Percentiles rank a stretch among this genome's conserved stretches.
Conservation (phyloP, 1,140 invertebrate genomes). For the Neelides sp. region DNA sequence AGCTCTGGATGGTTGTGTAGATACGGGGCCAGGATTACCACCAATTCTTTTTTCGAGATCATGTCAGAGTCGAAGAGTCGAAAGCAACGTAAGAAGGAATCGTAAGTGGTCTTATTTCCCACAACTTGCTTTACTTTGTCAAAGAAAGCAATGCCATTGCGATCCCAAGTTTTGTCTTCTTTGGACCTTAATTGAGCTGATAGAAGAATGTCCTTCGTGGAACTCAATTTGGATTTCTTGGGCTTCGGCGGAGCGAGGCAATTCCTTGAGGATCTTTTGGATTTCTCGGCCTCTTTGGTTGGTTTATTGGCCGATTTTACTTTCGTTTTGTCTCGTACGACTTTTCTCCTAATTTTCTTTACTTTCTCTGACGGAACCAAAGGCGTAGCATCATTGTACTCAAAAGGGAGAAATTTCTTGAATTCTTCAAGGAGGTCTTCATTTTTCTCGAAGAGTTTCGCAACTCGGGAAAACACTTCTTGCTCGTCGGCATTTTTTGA, state of each 20-base stretch:
- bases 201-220: slow-evolving; percentile 63
- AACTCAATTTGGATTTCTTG: slow-evolving; percentile 59
- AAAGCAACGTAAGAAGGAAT: slow-evolving; percentile 91
- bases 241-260: slow-evolving; percentile 42
- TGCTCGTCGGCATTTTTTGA: slow-evolving; percentile 71
- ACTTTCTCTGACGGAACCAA: no score
- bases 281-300: slow-evolving; percentile 33
- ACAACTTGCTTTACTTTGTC: slow-evolving; percentile 83
- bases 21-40: slow-evolving; percentile 77
- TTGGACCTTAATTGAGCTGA: no score
- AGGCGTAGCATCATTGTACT: slow-evolving; percentile 53
- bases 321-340: slow-evolving; percentile 17
- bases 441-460: slow-evolving; percentile 93
- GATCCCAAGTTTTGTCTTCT: slow-evolving; percentile 75
- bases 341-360: slow-evolving; percentile 1
- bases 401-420: slow-evolving; percentile 93
- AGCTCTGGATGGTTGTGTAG: slow-evolving; percentile 76
- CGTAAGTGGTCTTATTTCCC: slow-evolving; percentile 72
- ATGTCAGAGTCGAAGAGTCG: slow-evolving; percentile 88
- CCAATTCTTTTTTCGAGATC: slow-evolving; percentile 73
- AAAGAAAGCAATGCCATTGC: slow-evolving; percentile 90
- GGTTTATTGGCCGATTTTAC: slow-evolving; percentile 18
- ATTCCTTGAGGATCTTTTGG: slow-evolving; percentile 29
- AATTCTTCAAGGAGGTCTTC: slow-evolving; percentile 91
- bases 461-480: slow-evolving; percentile 81